These are phyloP conservation scores for Lithobates sylvaticus DNA, from an alignment of 2,797 vertebrate genomes.

Conservation along the genomic window DNA sequence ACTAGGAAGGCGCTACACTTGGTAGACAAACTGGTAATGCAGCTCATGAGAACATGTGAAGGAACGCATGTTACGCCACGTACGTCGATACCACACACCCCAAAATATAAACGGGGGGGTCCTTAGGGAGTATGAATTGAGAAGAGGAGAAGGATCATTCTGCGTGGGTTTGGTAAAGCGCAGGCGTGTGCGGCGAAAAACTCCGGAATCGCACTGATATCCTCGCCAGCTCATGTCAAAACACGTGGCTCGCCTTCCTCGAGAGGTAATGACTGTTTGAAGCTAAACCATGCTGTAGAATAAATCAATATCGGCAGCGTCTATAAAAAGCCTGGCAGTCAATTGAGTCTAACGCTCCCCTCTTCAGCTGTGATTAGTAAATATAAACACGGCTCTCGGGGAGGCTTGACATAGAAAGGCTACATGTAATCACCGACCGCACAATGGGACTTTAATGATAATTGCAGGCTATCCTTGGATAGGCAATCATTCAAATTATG, in stretches of 20 bases:
- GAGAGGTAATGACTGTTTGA: constrained; percentile 38
- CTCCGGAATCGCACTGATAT: no score
- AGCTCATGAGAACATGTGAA: no score
- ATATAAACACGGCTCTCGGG: constrained; percentile 16
- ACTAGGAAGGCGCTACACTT: no score
- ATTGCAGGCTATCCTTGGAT: constrained; percentile 68
- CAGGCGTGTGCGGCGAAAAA: no score
- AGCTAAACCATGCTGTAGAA: constrained; percentile 8
- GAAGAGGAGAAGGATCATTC: no score
- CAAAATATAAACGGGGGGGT: no score
- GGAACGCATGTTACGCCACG: no score
- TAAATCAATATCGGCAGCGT: constrained; percentile 43
- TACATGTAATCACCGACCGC: constrained; percentile 64
- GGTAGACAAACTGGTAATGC: no score
- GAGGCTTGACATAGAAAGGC: constrained; percentile 48
- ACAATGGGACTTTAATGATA: constrained; percentile 73
- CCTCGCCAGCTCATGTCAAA: neutral
- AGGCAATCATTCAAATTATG: constrained; percentile 61
- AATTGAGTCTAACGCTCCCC: constrained; percentile 46
- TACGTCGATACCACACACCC: no score
- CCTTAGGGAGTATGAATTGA: no score
- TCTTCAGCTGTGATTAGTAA: constrained; percentile 39
- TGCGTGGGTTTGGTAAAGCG: no score
- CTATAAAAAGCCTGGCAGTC: constrained; percentile 33
- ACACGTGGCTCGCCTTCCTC: neutral